phyloP scores from a whole-genome alignment of 1,140 invertebrate genomes.

The Polyergus mexicanus region DNA sequence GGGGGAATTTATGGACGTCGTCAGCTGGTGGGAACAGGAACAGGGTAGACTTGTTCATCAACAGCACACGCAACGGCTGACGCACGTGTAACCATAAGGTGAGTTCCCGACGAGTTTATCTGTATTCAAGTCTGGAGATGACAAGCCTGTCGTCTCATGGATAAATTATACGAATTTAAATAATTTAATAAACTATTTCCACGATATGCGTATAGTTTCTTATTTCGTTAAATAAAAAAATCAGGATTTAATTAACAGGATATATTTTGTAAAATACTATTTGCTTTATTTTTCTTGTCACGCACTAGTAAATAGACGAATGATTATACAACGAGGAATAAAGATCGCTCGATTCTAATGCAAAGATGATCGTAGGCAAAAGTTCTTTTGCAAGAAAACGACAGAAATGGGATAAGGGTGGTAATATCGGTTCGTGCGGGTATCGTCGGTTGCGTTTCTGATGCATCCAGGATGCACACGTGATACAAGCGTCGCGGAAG shows the following conservation, averaged over 20 bases:
- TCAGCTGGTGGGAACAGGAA: slow-evolving; percentile 90
- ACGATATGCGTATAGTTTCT: not conserved
- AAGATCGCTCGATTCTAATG: slow-evolving; percentile 6
- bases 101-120: slow-evolving; percentile 48
- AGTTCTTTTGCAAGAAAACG: not conserved
- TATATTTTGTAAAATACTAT: not conserved
- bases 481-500: slow-evolving; percentile 72
- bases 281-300: not conserved
- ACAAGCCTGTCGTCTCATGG: not conserved
- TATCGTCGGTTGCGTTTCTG: slow-evolving; percentile 14
- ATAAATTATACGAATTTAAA: slow-evolving; percentile 3
- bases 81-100: slow-evolving; percentile 82
- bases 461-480: slow-evolving; percentile 67
- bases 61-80: slow-evolving; percentile 83
- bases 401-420: not conserved
- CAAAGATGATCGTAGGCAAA: not conserved
- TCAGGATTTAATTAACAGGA: not conserved
- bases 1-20: slow-evolving; percentile 90
- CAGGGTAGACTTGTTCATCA: slow-evolving; percentile 83
- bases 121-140: not conserved
- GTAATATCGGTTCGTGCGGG: not conserved
- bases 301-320: too few relatives aligned
- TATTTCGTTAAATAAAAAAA: slow-evolving; percentile 16
- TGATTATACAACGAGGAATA: not conserved
- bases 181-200: not conserved